Percentiles rank a stretch among this genome's conserved stretches.
phyloP scores from a whole-genome alignment of 2,113 vertebrate species.

The Orthonyx spaldingii region DNA sequence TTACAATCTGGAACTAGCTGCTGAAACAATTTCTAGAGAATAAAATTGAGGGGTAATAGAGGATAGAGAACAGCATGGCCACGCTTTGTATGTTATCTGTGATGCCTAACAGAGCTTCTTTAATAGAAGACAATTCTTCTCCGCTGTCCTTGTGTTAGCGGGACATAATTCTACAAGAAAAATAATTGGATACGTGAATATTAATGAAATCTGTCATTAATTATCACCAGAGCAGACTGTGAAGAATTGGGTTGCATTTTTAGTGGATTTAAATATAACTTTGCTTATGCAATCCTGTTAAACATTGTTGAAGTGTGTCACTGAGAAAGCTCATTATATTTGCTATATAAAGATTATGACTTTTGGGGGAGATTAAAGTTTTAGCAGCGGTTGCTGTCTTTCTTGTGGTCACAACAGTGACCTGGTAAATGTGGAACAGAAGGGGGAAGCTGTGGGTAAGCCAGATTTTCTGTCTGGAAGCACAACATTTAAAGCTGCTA shows the following conservation, averaged over 20 bases:
- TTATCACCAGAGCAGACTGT: not conserved
- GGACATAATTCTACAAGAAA: not conserved
- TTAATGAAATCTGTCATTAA: conserved; percentile 7
- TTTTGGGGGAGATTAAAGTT: not conserved
- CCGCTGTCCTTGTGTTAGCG: not conserved
- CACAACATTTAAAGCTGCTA: not conserved
- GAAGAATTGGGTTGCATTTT: not conserved
- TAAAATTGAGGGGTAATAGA: not conserved
- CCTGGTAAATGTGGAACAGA: not conserved
- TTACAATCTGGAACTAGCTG: not conserved
- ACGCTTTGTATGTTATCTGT: fast-evolving
- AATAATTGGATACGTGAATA: not conserved
- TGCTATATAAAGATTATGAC: not conserved
- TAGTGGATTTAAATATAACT: conserved; percentile 7
- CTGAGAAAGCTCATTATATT: conserved; percentile 14
- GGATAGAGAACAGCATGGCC: not conserved
- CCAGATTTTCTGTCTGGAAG: not conserved
- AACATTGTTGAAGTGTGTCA: not conserved
- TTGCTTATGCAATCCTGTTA: conserved; percentile 14
- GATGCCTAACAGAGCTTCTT: not conserved
- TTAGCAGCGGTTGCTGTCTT: not conserved
- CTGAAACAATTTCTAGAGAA: not conserved
- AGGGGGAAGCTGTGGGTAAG: not conserved
- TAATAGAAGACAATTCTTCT: not conserved
- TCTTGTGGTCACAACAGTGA: not conserved